Base-by-base conservation (phyloP, 2,797 vertebrate genomes). In the Tiaroga cobitis region DNA sequence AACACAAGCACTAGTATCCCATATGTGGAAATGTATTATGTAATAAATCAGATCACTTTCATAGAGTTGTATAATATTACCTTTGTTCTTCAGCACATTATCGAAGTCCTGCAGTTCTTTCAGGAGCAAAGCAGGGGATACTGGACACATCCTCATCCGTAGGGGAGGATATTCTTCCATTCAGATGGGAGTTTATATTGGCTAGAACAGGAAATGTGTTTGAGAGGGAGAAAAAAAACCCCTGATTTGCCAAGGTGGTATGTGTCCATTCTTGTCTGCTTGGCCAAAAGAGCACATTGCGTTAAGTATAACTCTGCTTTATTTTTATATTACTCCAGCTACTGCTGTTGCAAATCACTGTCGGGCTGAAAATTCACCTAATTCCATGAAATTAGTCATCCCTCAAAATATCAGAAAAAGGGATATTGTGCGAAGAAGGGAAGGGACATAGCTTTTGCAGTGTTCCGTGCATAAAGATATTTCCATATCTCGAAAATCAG, bases 401-500 rank as follows among this genome's bases (percentile, higher is more conserved):
- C 39, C 10, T 49, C 32, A 54, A 54, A 26, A 61, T 43, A 91
- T 87, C 87, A 46, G 87, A 89, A 86, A 91, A 91, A 89, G 88
- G 92, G 89, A 92, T 90, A 77, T 1, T 16, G 81, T 85, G 89
- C 59, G 87, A 92, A 91, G 90, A 87, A 86, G 11, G 46, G 68
- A 80, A 74, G 43, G 59, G 81, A 59, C 83, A 59, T 83, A 67
- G 83, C 77, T 67, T 32, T 77, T 86, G 91, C 86, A 87, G 61
- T 67, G 18, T 65, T 93, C 90, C 86, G 92, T 93, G 88, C 91
- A 91, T 88, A 69, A 91, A 94, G 94, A 93, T 46, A 46, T 95
- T 95, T 95, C 95, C 95, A 95, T 95, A 95, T 95, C 93, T 95
- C 91, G 93, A 95, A 65, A 94, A 95, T 95, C 94, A 95, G 93